These are phyloP conservation scores for Colaptes auratus DNA, from an alignment of 2,113 vertebrate genomes.

Conservation along the genomic window DNA sequence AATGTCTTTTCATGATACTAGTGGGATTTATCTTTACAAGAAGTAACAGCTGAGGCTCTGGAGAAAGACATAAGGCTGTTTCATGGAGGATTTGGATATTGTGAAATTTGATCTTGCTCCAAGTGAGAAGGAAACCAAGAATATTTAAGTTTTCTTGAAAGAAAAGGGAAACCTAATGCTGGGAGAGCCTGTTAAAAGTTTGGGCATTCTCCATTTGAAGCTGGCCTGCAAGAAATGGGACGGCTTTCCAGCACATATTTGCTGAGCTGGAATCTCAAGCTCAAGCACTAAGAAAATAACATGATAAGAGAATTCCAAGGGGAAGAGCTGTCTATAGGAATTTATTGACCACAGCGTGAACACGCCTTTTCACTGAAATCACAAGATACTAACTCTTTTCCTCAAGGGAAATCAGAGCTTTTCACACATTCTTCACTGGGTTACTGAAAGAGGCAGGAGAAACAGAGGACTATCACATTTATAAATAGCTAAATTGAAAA, in stretches of 20 bases:
- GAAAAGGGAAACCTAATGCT: constrained; percentile 2
- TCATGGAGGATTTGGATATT: constrained; percentile 57
- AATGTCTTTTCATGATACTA: not conserved
- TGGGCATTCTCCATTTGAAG: not conserved
- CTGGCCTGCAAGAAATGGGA: not conserved
- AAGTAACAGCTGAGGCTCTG: not conserved
- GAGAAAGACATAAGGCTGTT: constrained; percentile 1
- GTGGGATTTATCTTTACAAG: not conserved
- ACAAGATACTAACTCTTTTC: constrained; percentile 27
- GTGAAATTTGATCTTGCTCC: constrained; percentile 45
- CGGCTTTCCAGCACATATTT: not conserved
- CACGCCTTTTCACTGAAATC: constrained; percentile 38
- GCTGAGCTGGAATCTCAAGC: not conserved
- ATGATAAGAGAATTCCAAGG: constrained; percentile 7
- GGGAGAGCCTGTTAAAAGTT: not conserved
- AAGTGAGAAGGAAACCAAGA: constrained; percentile 43
- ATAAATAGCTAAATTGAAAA: constrained; percentile 47
- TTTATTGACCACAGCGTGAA: constrained; percentile 18
- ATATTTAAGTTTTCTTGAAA: constrained; percentile 2
- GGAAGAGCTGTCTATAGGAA: constrained; percentile 5
- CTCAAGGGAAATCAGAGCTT: constrained; percentile 67
- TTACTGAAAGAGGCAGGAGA: constrained; percentile 46
- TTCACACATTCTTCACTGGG: constrained; percentile 50
- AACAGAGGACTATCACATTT: constrained; percentile 52
- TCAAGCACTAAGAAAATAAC: not conserved